Conservation (phyloP, 2,113 vertebrate genomes). For the Onychostoma macrolepis region DNA sequence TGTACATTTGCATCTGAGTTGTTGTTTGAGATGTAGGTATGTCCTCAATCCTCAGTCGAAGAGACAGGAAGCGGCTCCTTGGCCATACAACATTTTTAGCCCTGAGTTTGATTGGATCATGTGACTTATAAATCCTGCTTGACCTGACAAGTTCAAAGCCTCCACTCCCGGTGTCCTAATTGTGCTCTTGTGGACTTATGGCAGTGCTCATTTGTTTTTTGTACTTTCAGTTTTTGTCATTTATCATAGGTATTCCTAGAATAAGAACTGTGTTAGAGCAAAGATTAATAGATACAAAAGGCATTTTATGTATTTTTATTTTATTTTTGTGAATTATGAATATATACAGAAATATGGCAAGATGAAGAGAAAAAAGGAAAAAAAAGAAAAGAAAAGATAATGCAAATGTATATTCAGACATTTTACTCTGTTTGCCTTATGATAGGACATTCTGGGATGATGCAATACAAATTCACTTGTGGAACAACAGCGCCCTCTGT, state of each 20-base stretch:
- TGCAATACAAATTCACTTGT: background rate
- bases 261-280: background rate
- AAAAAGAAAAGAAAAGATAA: background rate
- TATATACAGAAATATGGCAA: background rate
- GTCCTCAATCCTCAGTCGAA: constrained; percentile 20
- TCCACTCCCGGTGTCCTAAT: background rate
- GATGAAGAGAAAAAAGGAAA: too few relatives aligned
- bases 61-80: constrained; percentile 12
- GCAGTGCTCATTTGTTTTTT: background rate
- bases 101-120: constrained; percentile 37
- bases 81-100: constrained; percentile 36
- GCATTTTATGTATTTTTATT: background rate
- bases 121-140: constrained; percentile 41
- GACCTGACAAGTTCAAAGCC: background rate
- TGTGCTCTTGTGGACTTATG: constrained; percentile 38
- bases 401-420: background rate
- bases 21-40: background rate
- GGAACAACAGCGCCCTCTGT: background rate
- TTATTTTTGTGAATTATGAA: background rate
- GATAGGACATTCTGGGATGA: background rate
- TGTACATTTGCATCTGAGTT: background rate
- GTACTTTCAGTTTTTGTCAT: background rate
- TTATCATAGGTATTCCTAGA: background rate
- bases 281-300: background rate
- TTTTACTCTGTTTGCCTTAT: background rate